phyloP scores from a whole-genome alignment of 2,888 invertebrate genomes.

The Drosophila emarginata region DNA sequence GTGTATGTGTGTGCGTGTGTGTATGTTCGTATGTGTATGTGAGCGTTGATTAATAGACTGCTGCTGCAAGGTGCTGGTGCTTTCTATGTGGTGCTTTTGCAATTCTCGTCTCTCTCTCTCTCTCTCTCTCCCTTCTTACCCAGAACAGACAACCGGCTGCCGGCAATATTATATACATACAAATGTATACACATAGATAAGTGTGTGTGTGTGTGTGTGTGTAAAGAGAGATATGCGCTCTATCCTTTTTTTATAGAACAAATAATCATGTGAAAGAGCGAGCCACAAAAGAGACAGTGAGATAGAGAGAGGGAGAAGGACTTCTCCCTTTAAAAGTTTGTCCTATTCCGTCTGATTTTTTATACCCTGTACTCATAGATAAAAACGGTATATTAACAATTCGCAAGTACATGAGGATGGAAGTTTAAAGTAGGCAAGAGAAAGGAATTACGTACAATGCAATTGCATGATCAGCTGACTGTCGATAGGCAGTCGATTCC shows the following conservation, averaged over 20 bases:
- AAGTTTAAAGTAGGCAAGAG: too few species aligned
- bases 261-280: not conserved
- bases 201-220: not conserved
- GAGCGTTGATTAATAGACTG: constrained; percentile 59
- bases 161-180: constrained; percentile 1
- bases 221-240: not conserved
- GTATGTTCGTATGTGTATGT: constrained; percentile 34
- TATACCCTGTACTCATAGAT: not conserved
- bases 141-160: constrained; percentile 8
- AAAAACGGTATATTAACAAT: not conserved
- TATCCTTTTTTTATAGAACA: not conserved
- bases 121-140: not conserved
- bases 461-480: too few species aligned
- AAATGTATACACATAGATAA: not conserved
- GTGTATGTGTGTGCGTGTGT: constrained; percentile 22
- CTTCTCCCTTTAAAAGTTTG: not conserved
- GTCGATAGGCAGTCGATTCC: too few species aligned
- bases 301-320: not conserved
- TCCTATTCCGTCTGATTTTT: not conserved
- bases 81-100: constrained; percentile 27
- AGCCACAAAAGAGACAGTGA: not conserved
- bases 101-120: constrained; percentile 2
- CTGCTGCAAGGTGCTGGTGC: constrained; percentile 63
- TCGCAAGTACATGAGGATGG: too few species aligned
- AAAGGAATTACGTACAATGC: too few species aligned